A percentile compares a stretch with the other conserved stretches of the same genome.
Evolutionary conservation across 2,797 vertebrate species (phyloP).

Genomic region (Amniataba percoides): DNA sequence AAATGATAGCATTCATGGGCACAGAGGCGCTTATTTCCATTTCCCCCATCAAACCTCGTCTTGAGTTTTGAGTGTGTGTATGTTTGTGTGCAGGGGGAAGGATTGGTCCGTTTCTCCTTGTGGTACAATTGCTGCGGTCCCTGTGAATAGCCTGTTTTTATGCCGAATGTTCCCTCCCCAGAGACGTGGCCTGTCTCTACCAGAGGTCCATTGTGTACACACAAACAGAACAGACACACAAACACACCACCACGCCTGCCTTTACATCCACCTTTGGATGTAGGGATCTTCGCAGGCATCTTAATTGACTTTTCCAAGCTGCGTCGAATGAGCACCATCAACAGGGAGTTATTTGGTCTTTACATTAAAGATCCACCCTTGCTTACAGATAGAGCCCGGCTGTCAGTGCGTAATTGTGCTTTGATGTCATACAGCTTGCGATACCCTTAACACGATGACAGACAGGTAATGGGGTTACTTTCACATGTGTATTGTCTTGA

Average conservation of each 20-base stretch:
- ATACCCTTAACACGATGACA: slow-evolving; percentile 47
- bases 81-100: slow-evolving; percentile 17
- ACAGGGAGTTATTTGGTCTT: slow-evolving; percentile 32
- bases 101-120: slow-evolving; percentile 57
- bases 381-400: slow-evolving; percentile 17
- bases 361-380: slow-evolving; percentile 12
- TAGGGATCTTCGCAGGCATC: slow-evolving; percentile 45
- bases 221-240: slow-evolving; percentile 54
- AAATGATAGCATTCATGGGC: slow-evolving; percentile 94
- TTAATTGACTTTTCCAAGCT: slow-evolving; percentile 60
- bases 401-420: slow-evolving; percentile 31
- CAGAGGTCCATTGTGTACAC: slow-evolving; percentile 56
- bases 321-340: slow-evolving; percentile 53
- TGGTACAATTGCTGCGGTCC: slow-evolving; percentile 56
- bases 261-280: slow-evolving; percentile 51
- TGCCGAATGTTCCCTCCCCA: slow-evolving; percentile 57
- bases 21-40: slow-evolving; percentile 94
- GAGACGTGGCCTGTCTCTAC: slow-evolving; percentile 51
- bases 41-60: slow-evolving; percentile 76
- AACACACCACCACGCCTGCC: slow-evolving; percentile 65
- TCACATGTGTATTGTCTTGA: slow-evolving; percentile 55
- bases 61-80: slow-evolving; percentile 37
- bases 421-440: slow-evolving; percentile 29
- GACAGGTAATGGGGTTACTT: slow-evolving; percentile 37
- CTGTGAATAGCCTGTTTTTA: slow-evolving; percentile 60